phyloP scores from a whole-genome alignment of 35 echinoderm and acorn worm genomes.

The Heliocidaris tuberculata region DNA sequence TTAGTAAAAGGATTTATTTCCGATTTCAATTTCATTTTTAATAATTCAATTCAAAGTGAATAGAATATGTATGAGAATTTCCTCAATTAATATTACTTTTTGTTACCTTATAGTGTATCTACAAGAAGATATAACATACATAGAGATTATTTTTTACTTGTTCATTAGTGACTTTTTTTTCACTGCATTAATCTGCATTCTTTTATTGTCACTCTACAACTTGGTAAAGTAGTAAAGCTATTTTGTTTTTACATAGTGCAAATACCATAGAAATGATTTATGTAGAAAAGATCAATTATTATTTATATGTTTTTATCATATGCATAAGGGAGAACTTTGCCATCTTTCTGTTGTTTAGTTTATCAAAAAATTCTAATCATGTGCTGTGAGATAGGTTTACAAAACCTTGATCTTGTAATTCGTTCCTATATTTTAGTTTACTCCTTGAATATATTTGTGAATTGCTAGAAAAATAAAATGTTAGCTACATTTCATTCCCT shows the following conservation, averaged over 20 bases:
- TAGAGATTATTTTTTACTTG: not conserved
- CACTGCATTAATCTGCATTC: not conserved
- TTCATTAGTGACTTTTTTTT: not conserved
- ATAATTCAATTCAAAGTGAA: not conserved
- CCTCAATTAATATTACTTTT: too few relatives aligned
- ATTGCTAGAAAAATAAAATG: slow-evolving; percentile 7
- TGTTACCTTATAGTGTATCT: not conserved
- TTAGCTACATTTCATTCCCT: not conserved
- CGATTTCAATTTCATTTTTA: not conserved
- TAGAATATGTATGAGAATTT: not conserved
- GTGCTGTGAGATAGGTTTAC: not conserved
- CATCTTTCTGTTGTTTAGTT: not conserved
- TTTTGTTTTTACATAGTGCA: not conserved
- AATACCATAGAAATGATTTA: not conserved
- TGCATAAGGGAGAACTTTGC: not conserved
- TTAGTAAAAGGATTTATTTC: not conserved
- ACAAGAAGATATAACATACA: not conserved
- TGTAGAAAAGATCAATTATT: not conserved
- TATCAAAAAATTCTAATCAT: not conserved
- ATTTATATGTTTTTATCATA: not conserved
- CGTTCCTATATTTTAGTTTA: not conserved
- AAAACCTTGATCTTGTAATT: not conserved
- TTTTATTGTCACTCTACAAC: not conserved
- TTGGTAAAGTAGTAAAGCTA: not conserved
- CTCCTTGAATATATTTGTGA: not conserved